Evolutionary conservation across 2,888 invertebrate genomes (phyloP).

Genomic region (Eupeodes latifasciatus): DNA sequence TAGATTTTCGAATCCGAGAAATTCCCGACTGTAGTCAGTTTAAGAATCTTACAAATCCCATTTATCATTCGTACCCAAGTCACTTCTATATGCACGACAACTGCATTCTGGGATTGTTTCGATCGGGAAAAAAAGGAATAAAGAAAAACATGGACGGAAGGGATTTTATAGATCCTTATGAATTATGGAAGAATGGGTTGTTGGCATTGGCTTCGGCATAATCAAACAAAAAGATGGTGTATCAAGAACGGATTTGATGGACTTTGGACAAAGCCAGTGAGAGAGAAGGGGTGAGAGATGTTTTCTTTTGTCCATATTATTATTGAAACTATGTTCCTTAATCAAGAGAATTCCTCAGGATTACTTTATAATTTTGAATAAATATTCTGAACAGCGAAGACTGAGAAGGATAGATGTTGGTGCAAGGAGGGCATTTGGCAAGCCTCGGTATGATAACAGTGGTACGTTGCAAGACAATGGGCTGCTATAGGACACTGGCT

Average conservation of each 20-base stretch:
- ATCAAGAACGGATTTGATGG: constrained; percentile 48
- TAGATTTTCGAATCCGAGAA: constrained; percentile 1
- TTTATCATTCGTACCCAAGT: constrained; percentile 65
- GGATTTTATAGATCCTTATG: constrained; percentile 26
- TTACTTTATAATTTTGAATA: no score
- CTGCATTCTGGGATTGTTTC: constrained; percentile 57
- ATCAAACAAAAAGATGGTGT: constrained; percentile 15
- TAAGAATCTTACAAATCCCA: constrained; percentile 66
- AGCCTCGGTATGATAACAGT: no score
- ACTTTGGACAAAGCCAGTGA: constrained; percentile 31
- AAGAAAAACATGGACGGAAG: constrained; percentile 26
- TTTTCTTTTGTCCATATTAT: constrained; percentile 7
- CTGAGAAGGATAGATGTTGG: no score
- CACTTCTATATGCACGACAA: constrained; percentile 65
- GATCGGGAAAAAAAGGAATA: not conserved
- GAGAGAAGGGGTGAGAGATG: not conserved
- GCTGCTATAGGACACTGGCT: no score
- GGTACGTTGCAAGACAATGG: no score
- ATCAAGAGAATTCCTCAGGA: no score
- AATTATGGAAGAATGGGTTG: constrained; percentile 37
- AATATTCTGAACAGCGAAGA: no score
- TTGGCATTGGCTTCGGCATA: constrained; percentile 16
- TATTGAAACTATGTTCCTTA: not conserved
- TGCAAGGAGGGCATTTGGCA: no score
- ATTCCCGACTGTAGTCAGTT: constrained; percentile 27